Conservation (phyloP, 2,888 invertebrate genomes). For the Allolobophora icterica region DNA sequence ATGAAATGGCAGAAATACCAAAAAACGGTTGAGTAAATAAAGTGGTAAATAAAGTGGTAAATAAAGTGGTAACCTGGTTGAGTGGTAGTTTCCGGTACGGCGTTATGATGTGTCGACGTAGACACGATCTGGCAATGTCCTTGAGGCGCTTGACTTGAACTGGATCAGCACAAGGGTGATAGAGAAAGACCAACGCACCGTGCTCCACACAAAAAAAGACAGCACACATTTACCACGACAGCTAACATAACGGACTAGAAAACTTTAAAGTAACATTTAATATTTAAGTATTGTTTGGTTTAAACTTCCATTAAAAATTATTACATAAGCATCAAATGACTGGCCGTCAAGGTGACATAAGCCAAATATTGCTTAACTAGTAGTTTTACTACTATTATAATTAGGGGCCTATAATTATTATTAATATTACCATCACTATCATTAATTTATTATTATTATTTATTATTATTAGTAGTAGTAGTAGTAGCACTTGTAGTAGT, state of each 20-base stretch:
- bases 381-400: not conserved
- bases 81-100: slow-evolving; percentile 69
- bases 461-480: too few relatives aligned
- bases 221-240: not conserved
- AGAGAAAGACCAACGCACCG: slow-evolving; percentile 81
- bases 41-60: too few relatives aligned
- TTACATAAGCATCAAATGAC: too few relatives aligned
- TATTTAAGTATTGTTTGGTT: too few relatives aligned
- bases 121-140: slow-evolving; percentile 72
- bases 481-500: too few relatives aligned
- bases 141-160: slow-evolving; percentile 73
- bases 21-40: not conserved
- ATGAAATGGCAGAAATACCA: too few relatives aligned
- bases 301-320: too few relatives aligned
- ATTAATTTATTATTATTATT: too few relatives aligned
- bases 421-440: not conserved
- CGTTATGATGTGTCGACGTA: slow-evolving; percentile 79
- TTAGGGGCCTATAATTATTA: not conserved
- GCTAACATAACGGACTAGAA: too few relatives aligned
- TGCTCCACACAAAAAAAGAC: slow-evolving; percentile 68
- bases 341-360: too few relatives aligned
- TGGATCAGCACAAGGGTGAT: slow-evolving; percentile 81
- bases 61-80: slow-evolving; percentile 47
- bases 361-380: too few relatives aligned
- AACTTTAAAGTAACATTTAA: too few relatives aligned